These are phyloP conservation scores for Cetoscarus ocellatus DNA, from an alignment of 2,797 vertebrate species.

Conservation along the genomic window DNA sequence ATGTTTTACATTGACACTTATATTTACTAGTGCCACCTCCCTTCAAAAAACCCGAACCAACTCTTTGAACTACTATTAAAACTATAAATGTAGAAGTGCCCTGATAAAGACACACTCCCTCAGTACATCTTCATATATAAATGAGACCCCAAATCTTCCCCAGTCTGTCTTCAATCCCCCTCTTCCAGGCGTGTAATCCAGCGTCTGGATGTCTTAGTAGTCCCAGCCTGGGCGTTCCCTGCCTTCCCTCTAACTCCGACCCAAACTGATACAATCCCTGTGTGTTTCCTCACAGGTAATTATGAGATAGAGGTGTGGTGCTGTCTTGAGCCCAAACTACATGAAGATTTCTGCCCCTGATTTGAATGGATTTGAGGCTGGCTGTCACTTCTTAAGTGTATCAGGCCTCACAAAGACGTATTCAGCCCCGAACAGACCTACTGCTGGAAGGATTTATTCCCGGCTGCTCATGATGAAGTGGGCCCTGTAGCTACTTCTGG, in stretches of 20 bases:
- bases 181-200: constrained; percentile 44
- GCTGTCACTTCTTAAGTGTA: constrained; percentile 52
- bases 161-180: constrained; percentile 32
- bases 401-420: constrained; percentile 59
- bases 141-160: constrained; percentile 29
- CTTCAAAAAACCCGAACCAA: no score
- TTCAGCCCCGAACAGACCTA: constrained; percentile 43
- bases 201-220: constrained; percentile 54
- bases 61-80: neutral
- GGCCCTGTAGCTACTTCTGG: constrained; percentile 55
- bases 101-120: constrained; percentile 8
- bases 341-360: constrained; percentile 60
- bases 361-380: constrained; percentile 69
- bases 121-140: neutral
- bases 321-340: constrained; percentile 62
- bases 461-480: constrained; percentile 59
- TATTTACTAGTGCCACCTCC: no score
- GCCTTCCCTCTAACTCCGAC: constrained; percentile 50
- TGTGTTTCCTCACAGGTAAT: constrained; percentile 69
- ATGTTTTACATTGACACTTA: no score
- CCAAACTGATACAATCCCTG: constrained; percentile 61
- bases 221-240: constrained; percentile 45
- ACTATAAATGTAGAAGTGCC: neutral
- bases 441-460: constrained; percentile 51
- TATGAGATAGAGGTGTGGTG: constrained; percentile 70